These are phyloP conservation scores for Actias luna DNA, from an alignment of 2,888 invertebrate genomes.

Conservation along the genomic window DNA sequence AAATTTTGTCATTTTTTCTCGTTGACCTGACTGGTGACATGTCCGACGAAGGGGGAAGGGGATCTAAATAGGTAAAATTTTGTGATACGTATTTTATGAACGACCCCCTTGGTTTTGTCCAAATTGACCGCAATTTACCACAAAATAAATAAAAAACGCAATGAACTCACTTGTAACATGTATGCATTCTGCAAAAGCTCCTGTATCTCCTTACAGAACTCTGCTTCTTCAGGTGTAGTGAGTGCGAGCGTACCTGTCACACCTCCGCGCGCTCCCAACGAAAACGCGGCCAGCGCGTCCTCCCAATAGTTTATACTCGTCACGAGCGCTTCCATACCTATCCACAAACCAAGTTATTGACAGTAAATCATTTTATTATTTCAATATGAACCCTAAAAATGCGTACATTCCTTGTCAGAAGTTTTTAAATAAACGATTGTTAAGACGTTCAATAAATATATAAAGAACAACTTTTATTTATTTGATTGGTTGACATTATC, in stretches of 20 bases:
- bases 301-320: slow-evolving; percentile 97
- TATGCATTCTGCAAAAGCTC: slow-evolving; percentile 91
- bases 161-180: slow-evolving; percentile 79
- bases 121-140: no score
- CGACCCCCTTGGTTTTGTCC: no score
- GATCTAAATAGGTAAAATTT: no score
- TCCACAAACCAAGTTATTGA: slow-evolving; percentile 17
- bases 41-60: no score
- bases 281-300: slow-evolving; percentile 93
- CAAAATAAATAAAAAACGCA: neutral
- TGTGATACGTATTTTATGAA: no score
- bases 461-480: neutral
- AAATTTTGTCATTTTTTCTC: no score
- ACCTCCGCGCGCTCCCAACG: slow-evolving; percentile 81
- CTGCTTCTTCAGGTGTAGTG: slow-evolving; percentile 91
- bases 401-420: neutral
- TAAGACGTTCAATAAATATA: neutral
- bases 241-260: slow-evolving; percentile 83
- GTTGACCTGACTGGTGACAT: no score
- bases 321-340: slow-evolving; percentile 96
- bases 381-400: neutral
- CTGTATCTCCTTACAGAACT: slow-evolving; percentile 91
- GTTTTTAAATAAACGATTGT: neutral
- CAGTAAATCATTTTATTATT: neutral
- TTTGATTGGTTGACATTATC: neutral